Evolutionary conservation across 2,888 invertebrate genomes (phyloP).

Genomic region (Acleris sparsana): DNA sequence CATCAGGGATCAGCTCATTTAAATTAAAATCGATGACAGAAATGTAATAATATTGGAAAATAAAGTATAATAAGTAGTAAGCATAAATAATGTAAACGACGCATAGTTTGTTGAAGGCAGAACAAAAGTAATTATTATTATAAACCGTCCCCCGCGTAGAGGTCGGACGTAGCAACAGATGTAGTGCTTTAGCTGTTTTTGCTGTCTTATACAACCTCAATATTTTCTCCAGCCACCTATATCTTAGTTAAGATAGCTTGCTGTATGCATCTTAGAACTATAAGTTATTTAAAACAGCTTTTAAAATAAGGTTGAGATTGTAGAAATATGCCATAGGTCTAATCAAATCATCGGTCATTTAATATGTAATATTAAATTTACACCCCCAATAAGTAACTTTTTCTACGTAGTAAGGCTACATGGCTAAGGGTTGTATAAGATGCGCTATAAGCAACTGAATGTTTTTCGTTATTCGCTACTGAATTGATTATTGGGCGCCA

Average conservation of each 20-base stretch:
- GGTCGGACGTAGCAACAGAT: slow-evolving; percentile 48
- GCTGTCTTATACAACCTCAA: slow-evolving; percentile 38
- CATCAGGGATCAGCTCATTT: slow-evolving; percentile 23
- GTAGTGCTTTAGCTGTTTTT: slow-evolving; percentile 46
- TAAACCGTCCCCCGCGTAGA: slow-evolving; percentile 46
- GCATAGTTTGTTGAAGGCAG: slow-evolving; percentile 55
- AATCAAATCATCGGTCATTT: no score
- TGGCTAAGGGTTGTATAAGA: slow-evolving; percentile 46
- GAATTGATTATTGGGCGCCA: slow-evolving; percentile 20
- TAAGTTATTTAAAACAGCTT: no score
- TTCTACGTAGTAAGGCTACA: no score
- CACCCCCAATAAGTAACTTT: no score
- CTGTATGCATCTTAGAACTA: no score
- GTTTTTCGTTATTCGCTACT: slow-evolving; percentile 30
- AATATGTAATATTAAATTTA: no score
- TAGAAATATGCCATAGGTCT: slow-evolving; percentile 1
- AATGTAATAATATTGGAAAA: slow-evolving; percentile 51
- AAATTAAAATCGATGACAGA: slow-evolving; percentile 52
- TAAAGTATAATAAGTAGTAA: slow-evolving; percentile 69
- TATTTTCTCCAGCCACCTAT: no score
- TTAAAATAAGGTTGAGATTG: slow-evolving; percentile 10
- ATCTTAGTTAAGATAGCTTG: no score
- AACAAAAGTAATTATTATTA: slow-evolving; percentile 45
- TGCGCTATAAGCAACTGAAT: slow-evolving; percentile 46
- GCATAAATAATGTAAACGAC: slow-evolving; percentile 67